Evolutionary conservation across 2,113 vertebrate genomes (phyloP).

Genomic region (Talpa occidentalis): DNA sequence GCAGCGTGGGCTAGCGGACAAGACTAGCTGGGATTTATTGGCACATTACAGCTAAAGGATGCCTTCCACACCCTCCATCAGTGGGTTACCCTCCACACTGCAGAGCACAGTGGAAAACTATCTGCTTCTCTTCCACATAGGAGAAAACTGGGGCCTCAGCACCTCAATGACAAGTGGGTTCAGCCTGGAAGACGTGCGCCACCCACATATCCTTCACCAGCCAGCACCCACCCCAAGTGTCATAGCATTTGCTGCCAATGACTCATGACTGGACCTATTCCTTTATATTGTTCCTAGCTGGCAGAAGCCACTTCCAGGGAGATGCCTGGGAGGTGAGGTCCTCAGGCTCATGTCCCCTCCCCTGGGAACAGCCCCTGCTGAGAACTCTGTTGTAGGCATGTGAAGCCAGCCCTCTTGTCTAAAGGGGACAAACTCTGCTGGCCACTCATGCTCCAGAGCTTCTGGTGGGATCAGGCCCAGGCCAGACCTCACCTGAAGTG

Average conservation of each 20-base stretch:
- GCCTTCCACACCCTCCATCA: too few relatives aligned
- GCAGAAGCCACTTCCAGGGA: not conserved
- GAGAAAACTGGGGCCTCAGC: not conserved
- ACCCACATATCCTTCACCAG: not conserved
- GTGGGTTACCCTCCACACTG: not conserved
- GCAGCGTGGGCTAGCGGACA: not conserved
- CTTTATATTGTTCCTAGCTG: not conserved
- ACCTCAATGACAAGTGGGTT: too few relatives aligned
- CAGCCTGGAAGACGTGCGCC: not conserved
- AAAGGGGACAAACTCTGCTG: not conserved
- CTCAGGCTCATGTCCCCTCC: not conserved
- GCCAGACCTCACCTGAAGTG: not conserved
- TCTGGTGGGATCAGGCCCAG: not conserved
- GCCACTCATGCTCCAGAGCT: not conserved
- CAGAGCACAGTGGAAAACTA: not conserved
- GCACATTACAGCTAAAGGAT: too few relatives aligned
- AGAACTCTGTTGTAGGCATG: too few relatives aligned
- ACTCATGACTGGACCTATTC: not conserved
- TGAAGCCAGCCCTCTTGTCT: too few relatives aligned
- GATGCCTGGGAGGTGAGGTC: not conserved
- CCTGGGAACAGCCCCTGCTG: not conserved
- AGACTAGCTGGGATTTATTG: accelerated
- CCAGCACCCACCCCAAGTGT: not conserved
- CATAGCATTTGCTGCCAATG: not conserved
- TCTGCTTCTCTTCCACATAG: not conserved